Evolutionary conservation across 2,888 invertebrate genomes (phyloP).

Genomic region (Griposia aprilina): DNA sequence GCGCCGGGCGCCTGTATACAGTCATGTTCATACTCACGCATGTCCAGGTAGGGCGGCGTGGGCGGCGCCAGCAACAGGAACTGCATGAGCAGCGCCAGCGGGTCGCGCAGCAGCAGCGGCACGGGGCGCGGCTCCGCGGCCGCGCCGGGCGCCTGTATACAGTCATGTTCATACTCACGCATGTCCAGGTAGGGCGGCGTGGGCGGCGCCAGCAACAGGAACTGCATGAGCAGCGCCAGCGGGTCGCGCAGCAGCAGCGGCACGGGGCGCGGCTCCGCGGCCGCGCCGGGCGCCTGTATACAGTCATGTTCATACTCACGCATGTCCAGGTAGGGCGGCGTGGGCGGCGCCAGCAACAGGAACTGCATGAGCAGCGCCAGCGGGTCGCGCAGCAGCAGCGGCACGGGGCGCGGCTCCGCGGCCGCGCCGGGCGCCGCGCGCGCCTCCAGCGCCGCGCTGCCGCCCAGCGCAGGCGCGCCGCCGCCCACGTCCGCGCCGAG

Average conservation of each 20-base stretch:
- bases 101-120: constrained; percentile 96
- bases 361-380: constrained; percentile 96
- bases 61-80: constrained; percentile 96
- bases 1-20: constrained; percentile 61
- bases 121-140: constrained; percentile 81
- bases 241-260: constrained; percentile 97
- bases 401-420: constrained; percentile 87
- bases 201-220: constrained; percentile 95
- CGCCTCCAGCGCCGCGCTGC: constrained; percentile 37
- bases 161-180: constrained; percentile 90
- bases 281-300: constrained; percentile 61
- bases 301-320: constrained; percentile 90
- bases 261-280: constrained; percentile 82
- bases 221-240: constrained; percentile 95
- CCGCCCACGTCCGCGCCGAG: constrained; percentile 70
- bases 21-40: constrained; percentile 91
- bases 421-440: constrained; percentile 62
- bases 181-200: constrained; percentile 93
- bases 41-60: constrained; percentile 92
- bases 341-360: constrained; percentile 95
- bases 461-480: constrained; percentile 58
- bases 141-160: constrained; percentile 59
- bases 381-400: constrained; percentile 96
- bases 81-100: constrained; percentile 96
- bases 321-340: constrained; percentile 93